Percentiles rank a stretch among this genome's conserved stretches.
phyloP scores from a whole-genome alignment of 2,888 invertebrate species.

The Teinopalpus imperialis region DNA sequence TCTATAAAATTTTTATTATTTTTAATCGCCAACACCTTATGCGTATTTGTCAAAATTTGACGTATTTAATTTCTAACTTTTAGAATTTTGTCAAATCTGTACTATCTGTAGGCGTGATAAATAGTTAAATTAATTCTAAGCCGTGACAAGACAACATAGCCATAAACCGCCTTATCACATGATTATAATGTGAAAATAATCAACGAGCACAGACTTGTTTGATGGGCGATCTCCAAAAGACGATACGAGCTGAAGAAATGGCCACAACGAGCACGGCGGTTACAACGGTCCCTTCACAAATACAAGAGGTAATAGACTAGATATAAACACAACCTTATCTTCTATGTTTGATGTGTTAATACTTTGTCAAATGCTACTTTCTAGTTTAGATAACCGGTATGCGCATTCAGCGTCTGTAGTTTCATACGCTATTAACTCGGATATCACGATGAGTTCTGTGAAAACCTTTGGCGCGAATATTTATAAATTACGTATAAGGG shows the following conservation, averaged over 20 bases:
- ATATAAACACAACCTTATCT: conserved; percentile 49
- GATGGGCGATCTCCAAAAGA: conserved; percentile 63
- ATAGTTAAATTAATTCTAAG: conserved; percentile 27
- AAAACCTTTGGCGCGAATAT: conserved; percentile 35
- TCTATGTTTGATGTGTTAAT: conserved; percentile 51
- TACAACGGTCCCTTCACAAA: conserved; percentile 60
- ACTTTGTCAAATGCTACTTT: conserved; percentile 29
- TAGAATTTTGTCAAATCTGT: conserved; percentile 13
- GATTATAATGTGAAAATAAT: conserved; percentile 41
- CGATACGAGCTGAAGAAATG: conserved; percentile 58
- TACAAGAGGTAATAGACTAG: conserved; percentile 58
- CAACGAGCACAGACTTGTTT: conserved; percentile 37
- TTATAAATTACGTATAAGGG: conserved; percentile 34
- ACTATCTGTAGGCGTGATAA: conserved; percentile 7
- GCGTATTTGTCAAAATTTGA: conserved; percentile 9
- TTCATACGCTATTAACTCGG: conserved; percentile 16
- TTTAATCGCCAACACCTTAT: too few relatives aligned
- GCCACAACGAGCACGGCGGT: conserved; percentile 72
- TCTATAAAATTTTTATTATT: too few relatives aligned
- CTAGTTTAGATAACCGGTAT: conserved; percentile 25
- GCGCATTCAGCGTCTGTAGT: conserved; percentile 24
- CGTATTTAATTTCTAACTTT: background rate
- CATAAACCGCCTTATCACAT: conserved; percentile 15
- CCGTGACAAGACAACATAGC: conserved; percentile 27
- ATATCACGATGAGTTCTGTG: conserved; percentile 38